Percentiles rank a stretch among this genome's conserved stretches.
These are phyloP conservation scores for Edolisoma coerulescens DNA, from an alignment of 2,113 vertebrate species.

Conservation along the genomic window DNA sequence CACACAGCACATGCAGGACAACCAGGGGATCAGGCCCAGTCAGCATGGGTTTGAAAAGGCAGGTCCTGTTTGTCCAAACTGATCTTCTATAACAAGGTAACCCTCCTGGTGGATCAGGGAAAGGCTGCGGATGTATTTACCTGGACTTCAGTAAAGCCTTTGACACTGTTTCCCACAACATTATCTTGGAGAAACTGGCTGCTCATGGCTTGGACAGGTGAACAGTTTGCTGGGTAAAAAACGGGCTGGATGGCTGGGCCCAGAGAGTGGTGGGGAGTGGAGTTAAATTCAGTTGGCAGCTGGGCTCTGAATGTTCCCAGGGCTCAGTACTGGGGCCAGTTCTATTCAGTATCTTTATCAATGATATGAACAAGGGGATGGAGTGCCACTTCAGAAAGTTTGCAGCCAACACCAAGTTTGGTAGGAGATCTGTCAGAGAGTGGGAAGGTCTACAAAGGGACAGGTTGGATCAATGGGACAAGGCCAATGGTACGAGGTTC, in stretches of 20 bases:
- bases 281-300: not conserved
- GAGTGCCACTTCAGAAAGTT: not conserved
- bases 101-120: not conserved
- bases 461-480: not conserved
- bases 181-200: not conserved
- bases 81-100: not conserved
- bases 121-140: not conserved
- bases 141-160: not conserved
- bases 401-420: not conserved
- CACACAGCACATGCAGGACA: not conserved
- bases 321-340: not conserved
- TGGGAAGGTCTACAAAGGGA: not conserved
- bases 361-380: not conserved
- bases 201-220: not conserved
- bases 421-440: not conserved
- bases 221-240: not conserved
- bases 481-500: not conserved
- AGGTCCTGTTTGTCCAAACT: not conserved
- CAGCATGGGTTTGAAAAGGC: not conserved
- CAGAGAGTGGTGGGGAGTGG: not conserved
- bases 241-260: not conserved
- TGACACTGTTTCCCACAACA: not conserved
- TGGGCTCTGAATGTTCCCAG: not conserved
- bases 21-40: not conserved
- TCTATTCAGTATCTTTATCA: not conserved